Conservation (phyloP, 2,888 invertebrate species). For the Celastrina argiolus region DNA sequence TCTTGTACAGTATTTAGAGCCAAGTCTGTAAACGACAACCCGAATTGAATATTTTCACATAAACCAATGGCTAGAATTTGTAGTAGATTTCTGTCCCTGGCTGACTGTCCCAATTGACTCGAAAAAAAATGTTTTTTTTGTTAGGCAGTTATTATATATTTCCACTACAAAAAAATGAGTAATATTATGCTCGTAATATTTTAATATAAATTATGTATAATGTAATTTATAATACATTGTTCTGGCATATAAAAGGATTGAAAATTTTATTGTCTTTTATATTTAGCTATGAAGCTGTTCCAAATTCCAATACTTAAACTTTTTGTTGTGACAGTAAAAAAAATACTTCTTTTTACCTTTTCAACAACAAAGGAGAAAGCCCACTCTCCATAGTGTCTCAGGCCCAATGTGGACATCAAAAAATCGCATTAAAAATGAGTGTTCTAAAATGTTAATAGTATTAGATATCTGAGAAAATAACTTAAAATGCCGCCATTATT, state of each 20-base stretch:
- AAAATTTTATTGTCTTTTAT: background rate
- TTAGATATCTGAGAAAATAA: too few species aligned
- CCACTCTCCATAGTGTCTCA: too few species aligned
- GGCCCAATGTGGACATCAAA: too few species aligned
- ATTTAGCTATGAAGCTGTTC: background rate
- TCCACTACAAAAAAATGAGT: background rate
- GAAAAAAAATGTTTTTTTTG: background rate
- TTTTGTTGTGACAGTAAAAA: too few species aligned
- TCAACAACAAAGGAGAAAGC: too few species aligned
- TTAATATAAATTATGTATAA: conserved; percentile 1
- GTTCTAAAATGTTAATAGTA: too few species aligned
- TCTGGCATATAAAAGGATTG: conserved; percentile 3
- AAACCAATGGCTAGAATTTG: too few species aligned
- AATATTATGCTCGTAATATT: background rate
- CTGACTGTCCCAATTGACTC: background rate
- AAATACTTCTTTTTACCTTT: too few species aligned
- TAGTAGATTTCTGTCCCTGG: too few species aligned
- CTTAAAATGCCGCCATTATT: too few species aligned
- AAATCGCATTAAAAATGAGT: too few species aligned
- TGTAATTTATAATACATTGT: conserved; percentile 2
- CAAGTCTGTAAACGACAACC: background rate
- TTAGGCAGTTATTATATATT: background rate
- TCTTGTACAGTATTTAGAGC: background rate
- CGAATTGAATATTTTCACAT: background rate
- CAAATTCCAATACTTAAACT: too few species aligned